These are phyloP conservation scores for Eremobia ochroleuca DNA, from an alignment of 2,888 invertebrate genomes.

Conservation along the genomic window DNA sequence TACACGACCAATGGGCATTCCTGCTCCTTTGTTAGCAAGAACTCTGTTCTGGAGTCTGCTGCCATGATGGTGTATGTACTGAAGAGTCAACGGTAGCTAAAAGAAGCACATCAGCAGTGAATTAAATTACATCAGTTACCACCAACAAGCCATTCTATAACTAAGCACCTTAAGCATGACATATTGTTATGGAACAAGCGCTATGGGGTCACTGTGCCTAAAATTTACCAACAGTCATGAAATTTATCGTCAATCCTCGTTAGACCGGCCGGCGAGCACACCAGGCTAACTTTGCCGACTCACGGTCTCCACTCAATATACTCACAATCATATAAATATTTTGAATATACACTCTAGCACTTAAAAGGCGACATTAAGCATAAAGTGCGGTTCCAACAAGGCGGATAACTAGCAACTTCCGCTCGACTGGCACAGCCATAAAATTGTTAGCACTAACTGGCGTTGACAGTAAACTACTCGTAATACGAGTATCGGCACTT, in stretches of 20 bases:
- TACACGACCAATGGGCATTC: conserved; percentile 10
- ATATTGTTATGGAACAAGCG: neutral
- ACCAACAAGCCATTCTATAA: neutral
- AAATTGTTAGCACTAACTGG: conserved; percentile 23
- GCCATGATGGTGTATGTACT: neutral
- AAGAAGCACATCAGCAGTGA: neutral
- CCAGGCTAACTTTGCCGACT: neutral
- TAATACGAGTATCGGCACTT: conserved; percentile 21
- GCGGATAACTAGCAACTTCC: conserved; percentile 33
- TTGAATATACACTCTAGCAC: neutral
- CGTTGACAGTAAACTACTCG: conserved; percentile 12
- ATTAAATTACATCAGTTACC: neutral
- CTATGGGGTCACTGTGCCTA: neutral
- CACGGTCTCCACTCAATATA: neutral
- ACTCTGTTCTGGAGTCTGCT: neutral
- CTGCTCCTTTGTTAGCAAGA: conserved; percentile 15
- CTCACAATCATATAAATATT: neutral
- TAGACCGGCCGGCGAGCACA: no score
- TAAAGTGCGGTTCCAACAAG: conserved; percentile 42
- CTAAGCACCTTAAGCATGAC: neutral
- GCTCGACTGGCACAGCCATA: conserved; percentile 15
- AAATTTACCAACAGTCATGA: neutral
- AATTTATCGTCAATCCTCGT: neutral
- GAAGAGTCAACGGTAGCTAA: neutral
- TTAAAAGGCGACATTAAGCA: conserved; percentile 22